Base-by-base conservation (phyloP, 2,888 invertebrate genomes). In the Psylliodes chrysocephalus region DNA sequence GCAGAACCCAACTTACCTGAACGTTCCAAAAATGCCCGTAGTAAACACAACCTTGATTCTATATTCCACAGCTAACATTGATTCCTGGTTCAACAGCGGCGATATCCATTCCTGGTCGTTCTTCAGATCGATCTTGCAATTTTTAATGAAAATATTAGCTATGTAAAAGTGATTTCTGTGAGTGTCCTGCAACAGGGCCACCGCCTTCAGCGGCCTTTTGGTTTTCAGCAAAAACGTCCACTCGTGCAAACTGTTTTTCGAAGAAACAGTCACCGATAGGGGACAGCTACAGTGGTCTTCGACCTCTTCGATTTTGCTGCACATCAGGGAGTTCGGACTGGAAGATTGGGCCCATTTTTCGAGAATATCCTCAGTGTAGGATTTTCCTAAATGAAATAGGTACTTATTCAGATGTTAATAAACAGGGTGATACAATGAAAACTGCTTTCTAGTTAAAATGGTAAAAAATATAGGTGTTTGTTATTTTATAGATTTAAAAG, bases 11-110 rank as follows among this genome's bases (percentile, higher is more conserved):
- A n/a, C n/a, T 33, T 44, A 60, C 60, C 60, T 86, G 79, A 92
- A 93, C 1, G 92, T 92, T 18, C 90, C 93, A 77, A 90, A 93
- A 61, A 92, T 90, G 68, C 90, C 88, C 0, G 91, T 90, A 12
- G 73, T 74, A 55, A 77, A 78, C 18, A 69, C 75, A 54, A 74
- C 75, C 63, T 62, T 77, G 64, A 67, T 77, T 68, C 65, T 69
- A 59, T 76, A 77, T 19, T 74, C 74, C 4, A 71, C 68, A 0
- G 67, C 63, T 7, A 68, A 33, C 51, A 75, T 67, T 0, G 73
- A 72, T 14, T 72, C 71, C 14, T 67, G 67, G 38, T 67, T 57
- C 17, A 61, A 60, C 33, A 68, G 67, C 17, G 78, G 74, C 14
- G 82, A 76, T 5, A 84, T 81, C 86, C 87, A 87, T 74, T 88